Evolutionary conservation across 2,113 vertebrate genomes (phyloP).

Genomic region (Charadrius vociferus): DNA sequence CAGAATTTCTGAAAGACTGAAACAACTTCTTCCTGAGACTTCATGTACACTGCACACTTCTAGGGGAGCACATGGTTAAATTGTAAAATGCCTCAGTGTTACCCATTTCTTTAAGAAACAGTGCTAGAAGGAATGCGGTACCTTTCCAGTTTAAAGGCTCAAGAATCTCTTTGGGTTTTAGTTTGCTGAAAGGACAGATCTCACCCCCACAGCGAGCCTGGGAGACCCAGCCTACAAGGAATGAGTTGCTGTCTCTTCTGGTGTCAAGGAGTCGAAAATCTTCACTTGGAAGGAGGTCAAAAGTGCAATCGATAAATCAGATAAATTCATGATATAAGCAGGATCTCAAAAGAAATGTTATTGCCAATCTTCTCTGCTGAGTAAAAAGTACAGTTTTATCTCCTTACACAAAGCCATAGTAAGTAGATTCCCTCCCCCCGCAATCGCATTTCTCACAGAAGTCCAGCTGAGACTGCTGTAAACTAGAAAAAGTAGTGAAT

Average conservation of each 20-base stretch:
- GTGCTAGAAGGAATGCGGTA: not conserved
- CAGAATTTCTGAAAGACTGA: not conserved
- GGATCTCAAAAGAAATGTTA: not conserved
- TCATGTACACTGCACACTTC: not conserved
- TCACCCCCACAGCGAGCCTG: not conserved
- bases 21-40: not conserved
- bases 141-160: constrained; percentile 1
- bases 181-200: not conserved
- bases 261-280: not conserved
- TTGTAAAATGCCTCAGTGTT: not conserved
- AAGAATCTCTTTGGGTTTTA: not conserved
- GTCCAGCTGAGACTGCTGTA: not conserved
- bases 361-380: not conserved
- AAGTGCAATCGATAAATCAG: not conserved
- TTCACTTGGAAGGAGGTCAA: not conserved
- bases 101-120: not conserved
- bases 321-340: not conserved
- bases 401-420: not conserved
- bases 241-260: not conserved
- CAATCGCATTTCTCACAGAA: not conserved
- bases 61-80: not conserved
- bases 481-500: not conserved
- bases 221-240: not conserved
- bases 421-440: not conserved
- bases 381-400: not conserved